A percentile compares a stretch with the other conserved stretches of the same genome.
These are phyloP conservation scores for Stenolophus ochropezus DNA, from an alignment of 2,888 invertebrate species.

Conservation along the genomic window DNA sequence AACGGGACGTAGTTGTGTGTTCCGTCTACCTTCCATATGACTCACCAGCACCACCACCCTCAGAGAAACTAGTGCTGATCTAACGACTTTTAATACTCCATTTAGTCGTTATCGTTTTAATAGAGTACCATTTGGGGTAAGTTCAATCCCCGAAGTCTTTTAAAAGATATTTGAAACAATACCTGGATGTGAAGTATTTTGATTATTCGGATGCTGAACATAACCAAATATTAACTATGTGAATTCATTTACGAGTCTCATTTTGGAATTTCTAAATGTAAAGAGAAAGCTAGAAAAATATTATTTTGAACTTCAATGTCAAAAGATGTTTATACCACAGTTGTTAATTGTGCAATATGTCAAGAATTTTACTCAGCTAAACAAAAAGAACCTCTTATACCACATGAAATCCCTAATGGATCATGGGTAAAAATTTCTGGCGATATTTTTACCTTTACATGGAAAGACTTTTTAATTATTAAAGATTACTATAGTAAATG, in stretches of 20 bases:
- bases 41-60: too few species aligned
- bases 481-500: constrained; percentile 61
- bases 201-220: neutral
- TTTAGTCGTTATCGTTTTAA: constrained; percentile 6
- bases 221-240: constrained; percentile 18
- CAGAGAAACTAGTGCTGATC: neutral
- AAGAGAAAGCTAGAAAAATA: constrained; percentile 55
- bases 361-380: constrained; percentile 41
- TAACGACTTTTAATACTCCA: neutral
- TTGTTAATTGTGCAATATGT: constrained; percentile 59
- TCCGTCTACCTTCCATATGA: too few species aligned
- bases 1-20: too few species aligned
- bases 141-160: constrained; percentile 3
- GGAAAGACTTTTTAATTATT: constrained; percentile 56
- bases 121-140: constrained; percentile 23
- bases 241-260: constrained; percentile 60
- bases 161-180: neutral
- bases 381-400: constrained; percentile 60
- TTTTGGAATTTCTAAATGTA: constrained; percentile 54
- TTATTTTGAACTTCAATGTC: constrained; percentile 61
- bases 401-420: constrained; percentile 52
- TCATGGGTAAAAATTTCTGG: constrained; percentile 56
- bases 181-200: constrained; percentile 6
- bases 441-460: constrained; percentile 48
- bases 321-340: constrained; percentile 50